Evolutionary conservation across 1,140 invertebrate species (phyloP), one percentile per base, ranked within the genome.

Genomic region (Hirudo medicinalis): DNA sequence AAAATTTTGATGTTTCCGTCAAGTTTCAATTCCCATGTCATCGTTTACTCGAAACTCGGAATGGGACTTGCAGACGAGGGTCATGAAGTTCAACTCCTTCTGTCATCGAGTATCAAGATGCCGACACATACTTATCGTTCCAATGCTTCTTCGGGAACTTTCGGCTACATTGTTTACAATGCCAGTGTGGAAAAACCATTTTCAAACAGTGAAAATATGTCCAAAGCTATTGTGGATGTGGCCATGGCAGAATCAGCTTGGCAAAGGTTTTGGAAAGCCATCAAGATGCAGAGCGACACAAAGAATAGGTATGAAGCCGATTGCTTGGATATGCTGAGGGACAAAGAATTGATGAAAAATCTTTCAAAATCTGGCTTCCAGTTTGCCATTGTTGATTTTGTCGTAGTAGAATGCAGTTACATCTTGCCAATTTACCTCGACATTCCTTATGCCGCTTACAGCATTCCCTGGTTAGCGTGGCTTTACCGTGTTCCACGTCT

Each of bases 1-100:
- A 68, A 68, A n/a, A 17, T 68, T 40, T n/a, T 68, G 27, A 22
- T 68, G 67, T n/a, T 40, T 68, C 67, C 67, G n/a, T n/a, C 20
- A 11, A 68, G 36, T 25, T 1, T 68, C 25, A 68, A 68, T 32
- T 68, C 67, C 11, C 67, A 68, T n/a, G 19, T 29, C 67, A n/a
- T 68, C 13, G 4, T n/a, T 32, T 68, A n/a, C 67, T 27, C 67
- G 0, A 29, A 29, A 15, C 36, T 68, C 0, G 67, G 67, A 29
- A n/a, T n/a, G 36, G 36, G 36, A 22, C 67, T 68, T 9, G 36
- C 67, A 40, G 36, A 68, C 11, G 27, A 32, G 11, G 67, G 67
- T 17, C 67, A 68, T 25, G 36, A 68, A 15, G 67, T 68, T 40
- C 25, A 68, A 22, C 22, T 68, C 36, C 27, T 68, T 13, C 11